Evolutionary conservation across 2,888 invertebrate genomes (phyloP), one percentile per base, ranked within the genome.

Genomic region (Abrostola triplasia): DNA sequence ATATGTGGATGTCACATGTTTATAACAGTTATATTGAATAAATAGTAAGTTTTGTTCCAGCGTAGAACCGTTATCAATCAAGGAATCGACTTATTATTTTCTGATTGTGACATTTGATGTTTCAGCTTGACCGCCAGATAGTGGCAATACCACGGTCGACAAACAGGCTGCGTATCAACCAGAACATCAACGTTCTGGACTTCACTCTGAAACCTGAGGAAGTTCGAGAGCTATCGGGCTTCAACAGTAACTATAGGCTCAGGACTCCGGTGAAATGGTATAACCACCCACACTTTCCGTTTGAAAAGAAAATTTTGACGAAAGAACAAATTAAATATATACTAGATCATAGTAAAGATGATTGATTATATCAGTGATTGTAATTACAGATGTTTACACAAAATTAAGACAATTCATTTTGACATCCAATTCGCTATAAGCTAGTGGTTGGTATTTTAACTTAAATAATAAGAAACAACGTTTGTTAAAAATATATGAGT

Each of bases 121-220:
- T 89, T 44, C 80, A 95, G 95, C 73, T 96, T 67, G 95, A 96
- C 65, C 88, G 95, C 11, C 92, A 95, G 0, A 85, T 95, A n/a
- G 90, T 96, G 38, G 95, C 96, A 5, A 95, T 96, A 66, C 96
- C 96, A 0, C 95, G 96, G 70, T 96, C 96, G 0, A 94, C 94
- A 2, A 96, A 96, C 70, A 91, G 92, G 69, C 88, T 89, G 6
- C 93, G 96, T 51, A 95, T 96, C 51, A 84, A 86, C 59, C 90
- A 95, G 79, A 96, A 96, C 79, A 92, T 96, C 51, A 86, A 95
- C 72, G 90, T 96, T 64, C 95, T 95, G 61, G 95, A 96, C 85
- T 96, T 96, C 83, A 82, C 90, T 61, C 88, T 96, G 37, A 88
- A 89, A 9, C 69, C 90, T 0, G 92, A 93, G 7, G 96, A 96